A percentile compares a stretch with the other conserved stretches of the same genome.
These are phyloP conservation scores for Hyppa rectilinea DNA, from an alignment of 2,888 invertebrate genomes.

Conservation along the genomic window DNA sequence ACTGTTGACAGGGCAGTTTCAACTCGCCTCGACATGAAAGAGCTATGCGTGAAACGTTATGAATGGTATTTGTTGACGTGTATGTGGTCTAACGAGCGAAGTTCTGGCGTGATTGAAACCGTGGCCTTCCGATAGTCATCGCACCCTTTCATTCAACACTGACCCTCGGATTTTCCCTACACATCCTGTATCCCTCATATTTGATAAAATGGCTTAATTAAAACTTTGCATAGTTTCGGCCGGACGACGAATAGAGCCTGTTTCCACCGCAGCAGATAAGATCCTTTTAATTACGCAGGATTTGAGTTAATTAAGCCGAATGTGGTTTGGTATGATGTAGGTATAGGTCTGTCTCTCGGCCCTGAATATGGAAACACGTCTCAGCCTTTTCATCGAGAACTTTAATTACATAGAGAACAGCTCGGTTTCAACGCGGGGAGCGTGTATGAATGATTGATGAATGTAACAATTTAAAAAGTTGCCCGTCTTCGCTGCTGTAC, in stretches of 20 bases:
- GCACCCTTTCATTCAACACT: slow-evolving; percentile 80
- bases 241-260: slow-evolving; percentile 70
- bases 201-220: slow-evolving; percentile 85
- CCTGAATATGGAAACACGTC: slow-evolving; percentile 39
- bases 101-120: slow-evolving; percentile 86
- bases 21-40: slow-evolving; percentile 74
- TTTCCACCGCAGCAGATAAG: slow-evolving; percentile 68
- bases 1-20: slow-evolving; percentile 76
- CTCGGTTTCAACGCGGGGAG: slow-evolving; percentile 11
- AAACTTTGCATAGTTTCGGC: slow-evolving; percentile 81
- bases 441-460: slow-evolving; percentile 29
- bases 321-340: slow-evolving; percentile 51
- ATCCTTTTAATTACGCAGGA: slow-evolving; percentile 69
- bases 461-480: slow-evolving; percentile 30
- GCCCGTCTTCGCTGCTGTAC: background rate
- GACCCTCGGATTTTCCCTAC: slow-evolving; percentile 74
- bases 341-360: slow-evolving; percentile 15
- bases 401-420: slow-evolving; percentile 38
- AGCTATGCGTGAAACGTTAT: slow-evolving; percentile 79
- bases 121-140: slow-evolving; percentile 83
- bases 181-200: slow-evolving; percentile 72
- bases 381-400: slow-evolving; percentile 38
- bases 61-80: slow-evolving; percentile 78
- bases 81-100: slow-evolving; percentile 82
- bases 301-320: slow-evolving; percentile 63